These are phyloP conservation scores for Austrofundulus limnaeus DNA, from an alignment of 2,113 vertebrate genomes.

Conservation along the genomic window DNA sequence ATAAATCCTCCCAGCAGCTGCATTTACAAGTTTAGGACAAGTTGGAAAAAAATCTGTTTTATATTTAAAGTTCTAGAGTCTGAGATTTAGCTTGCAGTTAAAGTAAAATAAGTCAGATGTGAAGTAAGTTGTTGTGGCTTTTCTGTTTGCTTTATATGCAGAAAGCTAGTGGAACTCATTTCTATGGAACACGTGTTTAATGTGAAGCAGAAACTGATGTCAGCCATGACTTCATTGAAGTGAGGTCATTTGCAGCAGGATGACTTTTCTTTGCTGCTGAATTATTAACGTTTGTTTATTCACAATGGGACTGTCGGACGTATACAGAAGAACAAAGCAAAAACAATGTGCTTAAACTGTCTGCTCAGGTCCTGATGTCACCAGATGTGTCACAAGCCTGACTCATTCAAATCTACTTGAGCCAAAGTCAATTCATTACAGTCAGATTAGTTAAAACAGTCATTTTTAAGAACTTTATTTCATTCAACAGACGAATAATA, in stretches of 20 bases:
- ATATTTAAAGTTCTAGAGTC: not conserved
- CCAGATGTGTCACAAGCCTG: constrained; percentile 20
- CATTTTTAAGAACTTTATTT: constrained; percentile 39
- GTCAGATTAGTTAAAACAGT: constrained; percentile 37
- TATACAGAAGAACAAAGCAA: constrained; percentile 2
- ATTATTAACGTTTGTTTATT: constrained; percentile 42
- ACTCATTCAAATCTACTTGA: constrained; percentile 28
- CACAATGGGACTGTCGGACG: constrained; percentile 26
- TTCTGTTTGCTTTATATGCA: constrained; percentile 18
- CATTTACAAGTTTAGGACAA: constrained; percentile 25
- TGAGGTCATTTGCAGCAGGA: constrained; percentile 51
- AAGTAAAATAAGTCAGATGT: constrained; percentile 37
- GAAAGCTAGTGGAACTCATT: constrained; percentile 36
- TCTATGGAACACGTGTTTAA: constrained; percentile 34
- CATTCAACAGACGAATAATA: too few species aligned
- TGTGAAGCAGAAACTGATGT: constrained; percentile 33
- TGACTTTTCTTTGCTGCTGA: constrained; percentile 55
- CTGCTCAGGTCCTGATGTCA: constrained; percentile 50
- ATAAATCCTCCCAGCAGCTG: constrained; percentile 31
- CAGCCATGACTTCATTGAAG: constrained; percentile 54
- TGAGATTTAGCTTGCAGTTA: constrained; percentile 15
- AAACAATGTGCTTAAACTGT: constrained; percentile 14
- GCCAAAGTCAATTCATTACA: constrained; percentile 45
- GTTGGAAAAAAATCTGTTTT: constrained; percentile 2
- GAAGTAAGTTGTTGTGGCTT: constrained; percentile 10